Conservation (phyloP, 2,113 vertebrate species). For the Hystrix brachyura region DNA sequence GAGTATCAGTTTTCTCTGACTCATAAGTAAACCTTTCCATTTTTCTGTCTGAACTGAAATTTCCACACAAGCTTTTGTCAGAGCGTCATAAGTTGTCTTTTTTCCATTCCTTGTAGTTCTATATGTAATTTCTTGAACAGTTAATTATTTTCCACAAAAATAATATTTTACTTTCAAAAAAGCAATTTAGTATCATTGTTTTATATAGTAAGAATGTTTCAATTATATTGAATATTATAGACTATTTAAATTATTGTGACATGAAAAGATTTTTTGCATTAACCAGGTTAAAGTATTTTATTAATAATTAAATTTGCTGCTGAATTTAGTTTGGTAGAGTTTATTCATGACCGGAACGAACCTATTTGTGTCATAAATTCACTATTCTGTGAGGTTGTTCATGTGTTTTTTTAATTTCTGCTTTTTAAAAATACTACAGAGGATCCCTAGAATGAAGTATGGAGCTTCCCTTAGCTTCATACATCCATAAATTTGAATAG, state of each 20-base stretch:
- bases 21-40: background rate
- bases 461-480: background rate
- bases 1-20: background rate
- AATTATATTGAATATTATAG: background rate
- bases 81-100: background rate
- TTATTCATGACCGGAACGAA: background rate
- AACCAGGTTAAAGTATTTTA: background rate
- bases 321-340: background rate
- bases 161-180: background rate
- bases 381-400: background rate
- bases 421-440: background rate
- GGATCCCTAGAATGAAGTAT: background rate
- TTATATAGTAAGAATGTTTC: background rate
- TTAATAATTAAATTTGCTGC: background rate
- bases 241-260: background rate
- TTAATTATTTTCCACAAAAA: background rate
- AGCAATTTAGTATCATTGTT: background rate
- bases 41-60: background rate
- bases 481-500: background rate
- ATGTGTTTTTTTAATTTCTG: background rate
- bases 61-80: fast-evolving
- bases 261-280: background rate
- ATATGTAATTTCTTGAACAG: background rate
- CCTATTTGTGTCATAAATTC: background rate
- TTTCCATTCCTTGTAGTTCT: background rate